These are phyloP conservation scores for Halisarca cf. caerulea DNA, from an alignment of 37 sponge, comb jelly and placozoan genomes.

Conservation along the genomic window DNA sequence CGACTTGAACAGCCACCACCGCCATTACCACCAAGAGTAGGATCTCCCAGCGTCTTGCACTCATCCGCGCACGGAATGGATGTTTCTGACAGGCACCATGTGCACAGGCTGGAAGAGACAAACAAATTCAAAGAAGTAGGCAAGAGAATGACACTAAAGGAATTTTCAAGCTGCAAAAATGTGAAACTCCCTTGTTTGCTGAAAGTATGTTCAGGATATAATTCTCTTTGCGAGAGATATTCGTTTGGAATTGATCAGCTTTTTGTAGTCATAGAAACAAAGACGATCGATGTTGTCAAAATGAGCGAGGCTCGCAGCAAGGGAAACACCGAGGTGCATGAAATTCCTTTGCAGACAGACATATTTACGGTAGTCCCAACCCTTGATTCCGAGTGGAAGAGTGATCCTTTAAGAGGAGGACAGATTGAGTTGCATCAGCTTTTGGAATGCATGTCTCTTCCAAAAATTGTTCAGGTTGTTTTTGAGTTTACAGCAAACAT, in stretches of 20 bases:
- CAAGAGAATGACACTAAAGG: neutral
- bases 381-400: neutral
- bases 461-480: neutral
- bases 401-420: neutral
- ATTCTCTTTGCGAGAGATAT: neutral
- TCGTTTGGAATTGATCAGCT: neutral
- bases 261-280: slow-evolving; percentile 24
- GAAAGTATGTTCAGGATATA: neutral
- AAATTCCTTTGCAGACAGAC: neutral
- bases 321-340: neutral
- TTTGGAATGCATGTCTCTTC: neutral
- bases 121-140: neutral
- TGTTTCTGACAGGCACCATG: too few species aligned
- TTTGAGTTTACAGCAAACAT: neutral
- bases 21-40: too few species aligned
- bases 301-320: neutral
- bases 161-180: neutral
- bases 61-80: too few species aligned
- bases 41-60: too few species aligned
- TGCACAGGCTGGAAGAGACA: too few species aligned
- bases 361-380: neutral
- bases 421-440: too few species aligned
- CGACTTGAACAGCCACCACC: too few species aligned
- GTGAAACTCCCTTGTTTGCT: neutral
- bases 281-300: neutral